These are phyloP conservation scores for Cheirogaleus medius DNA, from an alignment of 2,113 vertebrate genomes.

Conservation along the genomic window DNA sequence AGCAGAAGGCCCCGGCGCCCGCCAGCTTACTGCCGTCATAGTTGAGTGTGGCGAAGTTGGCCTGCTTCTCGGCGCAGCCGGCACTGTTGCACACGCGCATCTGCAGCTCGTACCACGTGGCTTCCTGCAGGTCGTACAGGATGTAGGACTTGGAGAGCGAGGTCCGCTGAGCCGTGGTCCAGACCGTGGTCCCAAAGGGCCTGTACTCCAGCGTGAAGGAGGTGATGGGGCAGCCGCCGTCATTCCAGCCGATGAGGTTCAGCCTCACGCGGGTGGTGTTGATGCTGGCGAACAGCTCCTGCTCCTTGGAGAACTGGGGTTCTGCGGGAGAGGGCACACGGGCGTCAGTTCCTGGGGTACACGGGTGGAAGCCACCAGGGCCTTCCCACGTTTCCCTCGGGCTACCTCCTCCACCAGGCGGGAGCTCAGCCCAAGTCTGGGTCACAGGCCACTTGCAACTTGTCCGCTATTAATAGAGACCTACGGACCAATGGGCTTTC, in stretches of 20 bases:
- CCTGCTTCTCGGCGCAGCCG: slow-evolving; percentile 95
- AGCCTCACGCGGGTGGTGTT: slow-evolving; percentile 94
- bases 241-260: slow-evolving; percentile 98
- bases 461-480: background rate
- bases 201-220: slow-evolving; percentile 97
- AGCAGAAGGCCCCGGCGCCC: background rate
- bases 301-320: slow-evolving; percentile 98
- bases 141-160: slow-evolving; percentile 97
- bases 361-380: rapidly evolving
- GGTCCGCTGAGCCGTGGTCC: slow-evolving; percentile 96
- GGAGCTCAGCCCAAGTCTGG: background rate
- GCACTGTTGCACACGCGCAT: slow-evolving; percentile 99
- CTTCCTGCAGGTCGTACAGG: slow-evolving; percentile 96
- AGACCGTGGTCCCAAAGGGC: slow-evolving; percentile 92
- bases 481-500: background rate
- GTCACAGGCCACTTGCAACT: rapidly evolving
- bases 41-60: slow-evolving; percentile 96
- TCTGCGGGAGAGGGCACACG: slow-evolving; percentile 82
- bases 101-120: slow-evolving; percentile 97
- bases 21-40: slow-evolving; percentile 95
- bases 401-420: background rate
- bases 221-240: slow-evolving; percentile 97
- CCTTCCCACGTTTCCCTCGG: rapidly evolving
- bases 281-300: slow-evolving; percentile 97
- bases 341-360: background rate